phyloP scores from a whole-genome alignment of 2,888 invertebrate species.

The Rutpela maculata region DNA sequence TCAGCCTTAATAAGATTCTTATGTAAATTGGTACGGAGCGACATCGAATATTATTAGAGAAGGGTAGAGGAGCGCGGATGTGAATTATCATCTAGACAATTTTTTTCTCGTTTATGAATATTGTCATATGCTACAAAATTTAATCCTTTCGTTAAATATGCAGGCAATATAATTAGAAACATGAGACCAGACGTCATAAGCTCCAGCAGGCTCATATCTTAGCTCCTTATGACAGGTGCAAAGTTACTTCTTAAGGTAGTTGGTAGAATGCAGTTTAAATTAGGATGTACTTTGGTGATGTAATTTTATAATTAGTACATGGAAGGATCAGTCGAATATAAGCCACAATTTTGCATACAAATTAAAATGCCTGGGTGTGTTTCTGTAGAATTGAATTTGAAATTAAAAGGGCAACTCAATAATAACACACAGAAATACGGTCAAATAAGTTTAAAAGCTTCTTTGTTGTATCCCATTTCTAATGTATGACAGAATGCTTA shows the following conservation, averaged over 20 bases:
- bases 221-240: not conserved
- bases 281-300: not conserved
- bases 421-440: no score
- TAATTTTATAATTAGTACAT: no score
- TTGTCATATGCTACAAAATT: conserved; percentile 1
- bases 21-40: conserved; percentile 4
- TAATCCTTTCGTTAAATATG: conserved; percentile 1
- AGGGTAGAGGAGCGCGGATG: not conserved
- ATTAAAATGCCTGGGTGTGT: no score
- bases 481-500: no score
- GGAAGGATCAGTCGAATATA: no score
- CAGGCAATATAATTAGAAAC: not conserved
- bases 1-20: conserved; percentile 2
- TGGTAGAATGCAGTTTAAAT: not conserved
- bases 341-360: no score
- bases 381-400: no score
- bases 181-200: not conserved
- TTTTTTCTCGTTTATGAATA: conserved; percentile 1
- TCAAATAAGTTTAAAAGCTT: no score
- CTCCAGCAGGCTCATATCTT: not conserved
- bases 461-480: no score
- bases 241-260: not conserved
- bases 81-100: conserved; percentile 4
- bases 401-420: no score
- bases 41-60: conserved; percentile 3